These are phyloP conservation scores for Chlorodrepanis virens DNA, from an alignment of 2,113 vertebrate species.

Conservation along the genomic window DNA sequence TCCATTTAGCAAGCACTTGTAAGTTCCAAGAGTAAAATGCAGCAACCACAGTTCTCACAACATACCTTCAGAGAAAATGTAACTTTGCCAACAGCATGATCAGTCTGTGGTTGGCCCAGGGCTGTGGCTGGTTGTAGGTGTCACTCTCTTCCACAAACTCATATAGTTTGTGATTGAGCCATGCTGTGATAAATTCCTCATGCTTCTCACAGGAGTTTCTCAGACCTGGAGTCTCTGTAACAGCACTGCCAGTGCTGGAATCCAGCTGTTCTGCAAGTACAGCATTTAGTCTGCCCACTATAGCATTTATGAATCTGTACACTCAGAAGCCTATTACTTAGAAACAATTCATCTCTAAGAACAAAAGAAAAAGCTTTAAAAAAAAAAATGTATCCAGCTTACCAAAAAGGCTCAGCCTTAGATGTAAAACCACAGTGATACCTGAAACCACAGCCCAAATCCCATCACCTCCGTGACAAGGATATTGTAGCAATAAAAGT, in stretches of 20 bases:
- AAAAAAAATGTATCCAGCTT: neutral
- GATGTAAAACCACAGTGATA: neutral
- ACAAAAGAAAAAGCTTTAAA: neutral
- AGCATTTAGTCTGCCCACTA: neutral
- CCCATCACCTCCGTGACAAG: slow-evolving; percentile 16
- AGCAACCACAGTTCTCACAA: neutral
- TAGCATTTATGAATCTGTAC: neutral
- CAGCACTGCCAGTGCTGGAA: neutral
- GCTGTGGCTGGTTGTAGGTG: neutral
- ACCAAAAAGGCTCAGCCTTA: neutral
- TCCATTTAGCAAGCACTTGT: neutral
- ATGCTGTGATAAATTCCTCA: neutral
- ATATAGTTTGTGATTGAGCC: neutral
- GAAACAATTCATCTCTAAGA: neutral
- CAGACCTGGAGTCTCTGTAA: neutral
- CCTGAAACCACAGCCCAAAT: neutral
- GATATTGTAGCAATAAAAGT: slow-evolving; percentile 38
- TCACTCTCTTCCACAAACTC: neutral
- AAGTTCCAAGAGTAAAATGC: neutral
- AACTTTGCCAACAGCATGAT: neutral
- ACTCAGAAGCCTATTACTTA: neutral
- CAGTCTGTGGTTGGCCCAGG: neutral
- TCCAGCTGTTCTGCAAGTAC: neutral
- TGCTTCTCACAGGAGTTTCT: neutral
- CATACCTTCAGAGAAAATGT: neutral